Evolutionary conservation across 2,113 vertebrate species (phyloP).

Genomic region (Nannobrachium achirus): DNA sequence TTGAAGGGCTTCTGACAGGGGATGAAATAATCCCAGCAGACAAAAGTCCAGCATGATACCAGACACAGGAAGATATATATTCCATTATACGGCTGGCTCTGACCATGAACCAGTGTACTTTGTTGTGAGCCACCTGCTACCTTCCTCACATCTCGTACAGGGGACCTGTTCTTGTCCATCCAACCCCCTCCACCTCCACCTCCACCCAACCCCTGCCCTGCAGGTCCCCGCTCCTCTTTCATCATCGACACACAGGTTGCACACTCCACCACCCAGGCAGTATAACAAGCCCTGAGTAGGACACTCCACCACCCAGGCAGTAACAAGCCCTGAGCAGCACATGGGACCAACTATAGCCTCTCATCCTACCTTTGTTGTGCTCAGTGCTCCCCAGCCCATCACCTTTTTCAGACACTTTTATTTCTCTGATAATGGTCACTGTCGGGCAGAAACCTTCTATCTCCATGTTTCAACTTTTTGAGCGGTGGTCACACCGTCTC

Average conservation of each 20-base stretch:
- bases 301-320: slow-evolving; percentile 32
- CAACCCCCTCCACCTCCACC: slow-evolving; percentile 29
- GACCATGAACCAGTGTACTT: slow-evolving; percentile 13
- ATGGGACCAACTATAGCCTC: slow-evolving; percentile 28
- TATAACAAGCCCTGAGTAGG: slow-evolving; percentile 49
- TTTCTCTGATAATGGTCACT: too few species aligned
- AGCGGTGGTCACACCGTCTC: too few species aligned
- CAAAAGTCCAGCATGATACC: neutral
- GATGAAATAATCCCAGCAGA: slow-evolving; percentile 34
- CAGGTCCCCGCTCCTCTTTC: slow-evolving; percentile 42
- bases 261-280: slow-evolving; percentile 31
- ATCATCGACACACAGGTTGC: slow-evolving; percentile 52
- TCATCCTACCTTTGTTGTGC: slow-evolving; percentile 14
- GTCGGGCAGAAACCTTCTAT: too few species aligned
- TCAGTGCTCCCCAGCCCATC: slow-evolving; percentile 13
- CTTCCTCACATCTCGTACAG: slow-evolving; percentile 28
- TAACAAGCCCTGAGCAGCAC: slow-evolving; percentile 51
- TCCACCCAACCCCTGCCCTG: slow-evolving; percentile 23
- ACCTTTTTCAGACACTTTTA: neutral
- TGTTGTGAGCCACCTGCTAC: slow-evolving; percentile 53
- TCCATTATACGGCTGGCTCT: slow-evolving; percentile 51
- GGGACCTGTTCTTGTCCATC: slow-evolving; percentile 22
- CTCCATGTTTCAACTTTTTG: too few species aligned
- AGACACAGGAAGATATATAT: slow-evolving; percentile 31
- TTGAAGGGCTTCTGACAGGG: slow-evolving; percentile 4